These are phyloP conservation scores for Xanthia togata DNA, from an alignment of 2,888 invertebrate genomes.

Conservation along the genomic window DNA sequence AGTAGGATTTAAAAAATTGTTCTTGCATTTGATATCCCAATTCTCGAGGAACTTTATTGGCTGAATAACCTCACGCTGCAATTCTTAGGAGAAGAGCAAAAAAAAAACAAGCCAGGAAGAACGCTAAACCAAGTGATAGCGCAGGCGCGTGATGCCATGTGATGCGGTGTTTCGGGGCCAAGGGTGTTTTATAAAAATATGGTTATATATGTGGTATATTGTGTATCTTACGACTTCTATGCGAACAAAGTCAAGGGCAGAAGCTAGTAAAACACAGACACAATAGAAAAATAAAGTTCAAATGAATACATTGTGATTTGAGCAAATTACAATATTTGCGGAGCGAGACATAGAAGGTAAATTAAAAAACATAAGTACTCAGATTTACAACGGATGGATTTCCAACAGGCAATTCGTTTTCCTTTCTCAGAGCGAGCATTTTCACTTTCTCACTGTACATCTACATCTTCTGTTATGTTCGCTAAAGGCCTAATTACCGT, in stretches of 20 bases:
- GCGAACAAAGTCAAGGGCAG: no score
- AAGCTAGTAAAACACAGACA: neutral
- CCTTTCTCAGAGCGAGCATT: conserved; percentile 67
- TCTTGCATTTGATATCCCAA: neutral
- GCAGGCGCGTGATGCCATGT: no score
- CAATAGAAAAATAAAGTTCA: neutral
- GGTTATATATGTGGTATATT: no score
- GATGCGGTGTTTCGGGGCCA: no score
- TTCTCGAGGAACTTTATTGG: neutral
- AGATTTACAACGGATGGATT: conserved; percentile 45
- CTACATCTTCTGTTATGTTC: conserved; percentile 79
- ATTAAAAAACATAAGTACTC: conserved; percentile 44
- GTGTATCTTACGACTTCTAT: no score
- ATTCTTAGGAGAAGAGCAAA: no score
- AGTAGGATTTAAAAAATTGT: neutral
- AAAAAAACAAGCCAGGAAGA: no score
- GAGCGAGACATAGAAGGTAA: conserved; percentile 26
- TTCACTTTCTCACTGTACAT: conserved; percentile 70
- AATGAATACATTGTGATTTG: conserved; percentile 22
- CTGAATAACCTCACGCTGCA: no score
- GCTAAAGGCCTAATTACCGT: conserved; percentile 79
- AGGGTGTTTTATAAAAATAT: no score
- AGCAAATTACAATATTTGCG: conserved; percentile 28
- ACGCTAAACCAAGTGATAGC: no score
- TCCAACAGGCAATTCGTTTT: conserved; percentile 61